Base-by-base conservation (phyloP, 2,888 invertebrate species). In the Luperina nickerlii region DNA sequence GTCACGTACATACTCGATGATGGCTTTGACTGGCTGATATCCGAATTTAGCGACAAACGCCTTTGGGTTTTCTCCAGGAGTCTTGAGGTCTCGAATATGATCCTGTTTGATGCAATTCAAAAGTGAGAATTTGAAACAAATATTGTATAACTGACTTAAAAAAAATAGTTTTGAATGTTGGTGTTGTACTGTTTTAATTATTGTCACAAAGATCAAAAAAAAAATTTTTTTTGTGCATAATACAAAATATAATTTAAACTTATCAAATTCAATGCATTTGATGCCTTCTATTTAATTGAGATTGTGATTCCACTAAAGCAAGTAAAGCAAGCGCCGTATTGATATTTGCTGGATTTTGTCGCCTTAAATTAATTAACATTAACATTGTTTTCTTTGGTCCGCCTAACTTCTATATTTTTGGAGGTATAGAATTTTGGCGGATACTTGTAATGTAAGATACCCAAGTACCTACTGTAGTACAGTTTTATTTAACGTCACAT, bases 1-100 rank as follows among this genome's bases (percentile, higher is more conserved):
- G 96, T 99, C 99, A 78, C 99, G 98, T 0, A 99, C 99, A 97
- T 99, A 99, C 94, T 99, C 99, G 90, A 99, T 98, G 79, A 99
- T 98, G 69, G 99, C 99, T 95, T 98, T 98, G 9, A 99, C 97
- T 0, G 99, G 99, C 92, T 99, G 98, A 62, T 98, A 98, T 84
- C 98, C 98, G 87, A 98, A 98, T 91, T 98, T 98, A 91, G 99
- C 99, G 7, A 99, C 98, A 88, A 94, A 96, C 98, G 92, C 91
- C 87, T 96, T 96, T 0, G 96, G 94, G 84, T 99, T 99, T 24
- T 99, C 99, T 0, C 80, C 80, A 2, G 80, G 57, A 5, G 97
- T 97, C 93, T 98, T 98, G 86, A 99, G 98, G 87, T 99, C 98
- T 45, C 99, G 97, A 0, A 99, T 97, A 93, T 99, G 98, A 66